Conservation (phyloP, 2,113 vertebrate species). For the Leucopsar rothschildi region DNA sequence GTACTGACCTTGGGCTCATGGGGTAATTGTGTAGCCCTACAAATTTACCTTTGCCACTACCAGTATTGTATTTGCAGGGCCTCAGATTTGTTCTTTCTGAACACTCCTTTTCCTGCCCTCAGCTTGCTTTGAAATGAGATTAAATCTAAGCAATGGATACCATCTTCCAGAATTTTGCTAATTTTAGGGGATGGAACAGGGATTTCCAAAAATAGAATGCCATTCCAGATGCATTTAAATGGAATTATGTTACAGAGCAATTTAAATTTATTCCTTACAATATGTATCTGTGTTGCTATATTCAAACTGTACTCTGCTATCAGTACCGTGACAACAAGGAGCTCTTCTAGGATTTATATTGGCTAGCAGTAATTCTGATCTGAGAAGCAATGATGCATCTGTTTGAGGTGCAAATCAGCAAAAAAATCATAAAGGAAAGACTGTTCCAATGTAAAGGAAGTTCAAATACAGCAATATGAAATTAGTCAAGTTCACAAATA, state of each 20-base stretch:
- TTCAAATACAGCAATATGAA: neutral
- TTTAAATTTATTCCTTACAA: neutral
- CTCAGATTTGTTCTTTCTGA: neutral
- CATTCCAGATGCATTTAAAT: neutral
- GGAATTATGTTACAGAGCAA: neutral
- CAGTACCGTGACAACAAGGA: neutral
- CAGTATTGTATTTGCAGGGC: neutral
- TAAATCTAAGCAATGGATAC: neutral
- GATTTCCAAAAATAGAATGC: neutral
- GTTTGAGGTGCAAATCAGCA: neutral
- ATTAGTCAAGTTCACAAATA: neutral
- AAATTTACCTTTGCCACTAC: neutral
- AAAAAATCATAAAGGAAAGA: neutral
- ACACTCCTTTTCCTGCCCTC: neutral
- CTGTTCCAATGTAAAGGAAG: neutral
- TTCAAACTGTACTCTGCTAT: neutral
- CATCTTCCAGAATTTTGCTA: neutral
- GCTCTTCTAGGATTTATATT: neutral
- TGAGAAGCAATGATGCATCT: neutral
- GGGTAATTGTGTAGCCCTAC: neutral
- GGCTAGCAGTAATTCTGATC: neutral
- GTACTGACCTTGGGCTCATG: neutral
- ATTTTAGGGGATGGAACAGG: neutral
- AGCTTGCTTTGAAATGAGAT: neutral
- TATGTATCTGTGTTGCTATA: neutral